Evolutionary conservation across 2,888 invertebrate species (phyloP).

Genomic region (Penaeus monodon): DNA sequence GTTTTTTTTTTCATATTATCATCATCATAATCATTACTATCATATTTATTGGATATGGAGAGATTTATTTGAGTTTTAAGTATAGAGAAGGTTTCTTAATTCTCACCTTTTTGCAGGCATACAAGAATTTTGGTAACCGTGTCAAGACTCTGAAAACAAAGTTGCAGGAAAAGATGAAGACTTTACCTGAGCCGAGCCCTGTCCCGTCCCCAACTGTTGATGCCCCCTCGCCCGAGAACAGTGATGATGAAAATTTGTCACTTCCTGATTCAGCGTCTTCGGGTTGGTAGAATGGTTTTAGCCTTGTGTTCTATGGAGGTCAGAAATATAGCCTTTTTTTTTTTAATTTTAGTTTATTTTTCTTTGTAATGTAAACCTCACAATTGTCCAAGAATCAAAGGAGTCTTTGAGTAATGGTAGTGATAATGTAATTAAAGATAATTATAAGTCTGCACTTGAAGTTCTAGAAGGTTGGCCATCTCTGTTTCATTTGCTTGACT

Average conservation of each 20-base stretch:
- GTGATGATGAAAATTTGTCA: slow-evolving; percentile 52
- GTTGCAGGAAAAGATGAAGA: slow-evolving; percentile 83
- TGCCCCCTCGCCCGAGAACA: slow-evolving; percentile 54
- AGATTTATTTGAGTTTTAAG: neutral
- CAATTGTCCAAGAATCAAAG: too few relatives aligned
- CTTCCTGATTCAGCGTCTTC: slow-evolving; percentile 41
- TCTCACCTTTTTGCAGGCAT: slow-evolving; percentile 78
- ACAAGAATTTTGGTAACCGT: slow-evolving; percentile 90
- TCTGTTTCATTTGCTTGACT: too few relatives aligned
- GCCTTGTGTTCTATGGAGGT: neutral
- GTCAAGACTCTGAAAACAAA: slow-evolving; percentile 88
- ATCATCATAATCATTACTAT: too few relatives aligned
- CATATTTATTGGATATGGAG: neutral
- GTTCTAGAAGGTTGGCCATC: too few relatives aligned
- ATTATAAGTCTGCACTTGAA: too few relatives aligned
- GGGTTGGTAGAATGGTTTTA: slow-evolving; percentile 16
- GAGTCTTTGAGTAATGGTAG: too few relatives aligned
- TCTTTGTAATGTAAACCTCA: too few relatives aligned
- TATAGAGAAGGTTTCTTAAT: neutral
- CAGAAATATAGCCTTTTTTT: neutral
- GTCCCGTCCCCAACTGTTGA: slow-evolving; percentile 59
- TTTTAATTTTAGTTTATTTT: too few relatives aligned
- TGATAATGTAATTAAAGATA: too few relatives aligned
- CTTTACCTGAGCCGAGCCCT: slow-evolving; percentile 77
- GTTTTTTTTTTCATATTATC: too few relatives aligned